Evolutionary conservation across 2,888 invertebrate species (phyloP).

Genomic region (Bursaphelenchus okinawaensis): DNA sequence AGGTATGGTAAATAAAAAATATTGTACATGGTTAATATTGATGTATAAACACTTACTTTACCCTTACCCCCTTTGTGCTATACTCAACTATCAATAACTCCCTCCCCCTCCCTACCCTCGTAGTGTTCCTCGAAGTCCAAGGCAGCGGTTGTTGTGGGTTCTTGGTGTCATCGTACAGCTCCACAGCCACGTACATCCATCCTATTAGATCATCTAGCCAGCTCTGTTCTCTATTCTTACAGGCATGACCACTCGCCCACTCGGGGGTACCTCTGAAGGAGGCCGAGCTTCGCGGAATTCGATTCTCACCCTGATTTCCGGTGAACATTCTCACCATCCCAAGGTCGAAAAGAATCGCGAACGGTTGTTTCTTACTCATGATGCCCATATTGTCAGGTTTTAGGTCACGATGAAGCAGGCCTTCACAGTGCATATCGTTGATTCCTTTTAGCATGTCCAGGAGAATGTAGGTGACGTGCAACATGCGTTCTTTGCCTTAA

Average conservation of each 20-base stretch:
- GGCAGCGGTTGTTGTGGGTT: constrained; percentile 21
- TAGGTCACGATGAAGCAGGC: constrained; percentile 26
- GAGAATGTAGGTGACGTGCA: constrained; percentile 19
- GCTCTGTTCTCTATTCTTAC: constrained; percentile 27
- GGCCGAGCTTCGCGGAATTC: constrained; percentile 17
- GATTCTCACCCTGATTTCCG: constrained; percentile 11
- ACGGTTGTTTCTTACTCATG: constrained; percentile 13
- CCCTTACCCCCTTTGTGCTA: too few relatives aligned
- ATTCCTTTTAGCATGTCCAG: constrained; percentile 31
- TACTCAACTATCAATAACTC: too few relatives aligned
- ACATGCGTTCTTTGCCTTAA: neutral
- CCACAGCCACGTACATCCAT: constrained; percentile 26
- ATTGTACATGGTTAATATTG: too few relatives aligned
- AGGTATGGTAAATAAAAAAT: too few relatives aligned
- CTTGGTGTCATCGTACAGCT: constrained; percentile 23
- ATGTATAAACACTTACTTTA: too few relatives aligned
- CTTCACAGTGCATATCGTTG: constrained; percentile 28
- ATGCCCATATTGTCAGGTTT: constrained; percentile 36
- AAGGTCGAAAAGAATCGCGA: constrained; percentile 30
- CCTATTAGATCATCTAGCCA: constrained; percentile 31
- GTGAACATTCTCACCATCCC: constrained; percentile 31
- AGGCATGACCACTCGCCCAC: constrained; percentile 26
- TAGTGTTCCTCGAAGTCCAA: constrained; percentile 18
- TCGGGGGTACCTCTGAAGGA: constrained; percentile 30
- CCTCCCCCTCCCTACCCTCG: too few relatives aligned